Evolutionary conservation across 2,888 invertebrate genomes (phyloP).

Genomic region (Athalia rosae): DNA sequence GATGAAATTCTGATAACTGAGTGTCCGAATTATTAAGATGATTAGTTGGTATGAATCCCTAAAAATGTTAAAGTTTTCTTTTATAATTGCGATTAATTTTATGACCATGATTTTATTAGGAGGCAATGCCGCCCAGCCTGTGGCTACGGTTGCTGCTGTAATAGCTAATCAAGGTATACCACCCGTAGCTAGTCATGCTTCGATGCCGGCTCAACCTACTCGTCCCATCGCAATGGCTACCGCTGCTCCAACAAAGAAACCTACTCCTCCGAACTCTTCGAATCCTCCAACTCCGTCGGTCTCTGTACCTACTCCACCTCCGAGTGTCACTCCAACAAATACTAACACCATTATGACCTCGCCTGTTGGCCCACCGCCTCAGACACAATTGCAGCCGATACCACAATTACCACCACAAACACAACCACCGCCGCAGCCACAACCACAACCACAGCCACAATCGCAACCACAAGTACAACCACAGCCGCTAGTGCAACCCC

Average conservation of each 20-base stretch:
- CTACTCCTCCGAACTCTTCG: constrained; percentile 65
- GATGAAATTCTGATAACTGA: background rate
- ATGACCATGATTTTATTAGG: constrained; percentile 53
- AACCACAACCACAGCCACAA: no score
- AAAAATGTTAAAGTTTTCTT: no score
- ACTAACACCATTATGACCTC: constrained; percentile 65
- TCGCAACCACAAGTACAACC: no score
- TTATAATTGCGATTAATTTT: constrained; percentile 9
- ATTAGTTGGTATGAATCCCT: no score
- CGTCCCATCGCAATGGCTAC: constrained; percentile 69
- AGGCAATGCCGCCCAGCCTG: constrained; percentile 76
- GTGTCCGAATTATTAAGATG: no score
- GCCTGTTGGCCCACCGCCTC: constrained; percentile 64
- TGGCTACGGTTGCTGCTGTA: constrained; percentile 75
- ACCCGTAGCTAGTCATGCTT: constrained; percentile 70
- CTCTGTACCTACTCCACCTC: constrained; percentile 68
- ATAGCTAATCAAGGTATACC: constrained; percentile 68
- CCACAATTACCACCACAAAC: no score
- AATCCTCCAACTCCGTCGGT: constrained; percentile 66
- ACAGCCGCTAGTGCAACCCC: background rate
- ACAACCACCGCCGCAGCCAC: no score
- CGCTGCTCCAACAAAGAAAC: constrained; percentile 70
- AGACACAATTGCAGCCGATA: background rate
- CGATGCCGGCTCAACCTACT: constrained; percentile 66
- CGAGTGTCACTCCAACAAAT: constrained; percentile 68